Conservation (phyloP, 2,113 vertebrate genomes). For the Isurus oxyrinchus region DNA sequence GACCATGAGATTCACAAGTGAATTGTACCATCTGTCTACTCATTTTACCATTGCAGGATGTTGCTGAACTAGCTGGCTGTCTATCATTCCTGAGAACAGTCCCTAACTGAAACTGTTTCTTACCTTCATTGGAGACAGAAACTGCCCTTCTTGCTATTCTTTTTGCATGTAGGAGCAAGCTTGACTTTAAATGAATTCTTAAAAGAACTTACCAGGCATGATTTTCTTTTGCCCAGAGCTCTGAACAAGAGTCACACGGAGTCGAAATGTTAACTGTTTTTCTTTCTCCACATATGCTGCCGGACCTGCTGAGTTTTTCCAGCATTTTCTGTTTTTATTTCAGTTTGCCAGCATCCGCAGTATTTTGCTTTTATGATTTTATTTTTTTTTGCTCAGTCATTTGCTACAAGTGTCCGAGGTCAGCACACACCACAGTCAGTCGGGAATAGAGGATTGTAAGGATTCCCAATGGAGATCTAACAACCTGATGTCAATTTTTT, state of each 20-base stretch:
- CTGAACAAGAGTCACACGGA: too few relatives aligned
- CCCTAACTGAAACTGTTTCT: not conserved
- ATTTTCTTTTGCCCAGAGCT: too few relatives aligned
- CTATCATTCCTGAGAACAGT: not conserved
- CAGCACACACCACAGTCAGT: not conserved
- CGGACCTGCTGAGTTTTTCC: too few relatives aligned
- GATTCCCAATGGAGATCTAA: not conserved
- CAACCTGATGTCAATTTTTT: not conserved
- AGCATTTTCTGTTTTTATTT: too few relatives aligned
- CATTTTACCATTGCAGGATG: too few relatives aligned
- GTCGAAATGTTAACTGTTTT: too few relatives aligned
- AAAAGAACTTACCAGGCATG: too few relatives aligned
- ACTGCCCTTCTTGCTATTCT: not conserved
- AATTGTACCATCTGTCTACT: too few relatives aligned
- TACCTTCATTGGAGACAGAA: too few relatives aligned
- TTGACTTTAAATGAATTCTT: not conserved
- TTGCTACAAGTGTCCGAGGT: not conserved
- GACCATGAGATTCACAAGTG: too few relatives aligned
- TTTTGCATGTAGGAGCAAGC: not conserved
- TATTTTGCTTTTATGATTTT: not conserved
- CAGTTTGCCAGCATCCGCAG: too few relatives aligned
- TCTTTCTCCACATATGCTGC: too few relatives aligned
- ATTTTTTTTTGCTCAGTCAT: not conserved
- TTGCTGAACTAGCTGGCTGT: not conserved
- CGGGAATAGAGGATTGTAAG: not conserved